Conservation (phyloP, 1,140 invertebrate species). For the Andrena cerasifolii region DNA sequence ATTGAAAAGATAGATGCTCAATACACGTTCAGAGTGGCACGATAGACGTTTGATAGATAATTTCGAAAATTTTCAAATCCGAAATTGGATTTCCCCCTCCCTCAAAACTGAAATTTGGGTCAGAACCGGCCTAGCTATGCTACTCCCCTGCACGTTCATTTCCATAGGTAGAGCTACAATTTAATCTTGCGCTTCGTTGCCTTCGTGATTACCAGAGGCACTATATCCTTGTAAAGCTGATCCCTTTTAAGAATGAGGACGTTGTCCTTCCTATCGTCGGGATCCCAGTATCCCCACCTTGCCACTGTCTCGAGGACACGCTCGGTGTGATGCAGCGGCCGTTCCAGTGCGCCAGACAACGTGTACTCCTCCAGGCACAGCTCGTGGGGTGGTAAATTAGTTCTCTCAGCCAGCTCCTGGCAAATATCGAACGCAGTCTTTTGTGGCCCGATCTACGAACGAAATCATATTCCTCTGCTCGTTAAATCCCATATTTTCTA, state of each 20-base stretch:
- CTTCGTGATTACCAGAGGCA: conserved; percentile 78
- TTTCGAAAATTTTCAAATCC: too few species aligned
- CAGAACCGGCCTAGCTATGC: too few species aligned
- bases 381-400: conserved; percentile 85
- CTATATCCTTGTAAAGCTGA: conserved; percentile 81
- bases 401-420: conserved; percentile 85
- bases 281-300: conserved; percentile 93
- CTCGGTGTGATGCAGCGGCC: conserved; percentile 91
- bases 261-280: conserved; percentile 91
- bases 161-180: not conserved
- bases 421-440: conserved; percentile 90
- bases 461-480: conserved; percentile 17
- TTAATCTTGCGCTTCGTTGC: not conserved
- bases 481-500: not conserved
- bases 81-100: too few species aligned
- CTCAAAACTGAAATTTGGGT: too few species aligned
- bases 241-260: conserved; percentile 87
- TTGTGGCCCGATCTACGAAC: conserved; percentile 87
- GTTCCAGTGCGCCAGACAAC: conserved; percentile 86
- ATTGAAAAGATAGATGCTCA: too few species aligned
- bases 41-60: too few species aligned
- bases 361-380: conserved; percentile 90
- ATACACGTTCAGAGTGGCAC: too few species aligned
- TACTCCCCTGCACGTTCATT: too few species aligned
- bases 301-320: conserved; percentile 87